Conservation (phyloP, 2,113 vertebrate species). For the Xenopus borealis region DNA sequence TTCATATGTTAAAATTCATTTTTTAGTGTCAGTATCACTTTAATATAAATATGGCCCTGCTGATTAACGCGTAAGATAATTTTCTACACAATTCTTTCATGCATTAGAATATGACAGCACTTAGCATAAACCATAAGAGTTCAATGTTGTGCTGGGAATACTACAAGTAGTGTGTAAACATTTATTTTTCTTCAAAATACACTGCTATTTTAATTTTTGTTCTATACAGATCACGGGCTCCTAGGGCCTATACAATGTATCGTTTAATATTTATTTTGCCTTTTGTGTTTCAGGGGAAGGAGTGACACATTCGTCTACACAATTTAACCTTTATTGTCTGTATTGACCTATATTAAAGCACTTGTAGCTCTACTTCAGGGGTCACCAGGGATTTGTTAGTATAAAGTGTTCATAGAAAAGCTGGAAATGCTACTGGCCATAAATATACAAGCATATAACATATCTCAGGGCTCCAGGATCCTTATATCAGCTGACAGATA, state of each 20-base stretch:
- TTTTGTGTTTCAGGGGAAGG: background rate
- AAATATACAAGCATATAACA: background rate
- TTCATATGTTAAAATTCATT: no score
- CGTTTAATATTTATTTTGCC: background rate
- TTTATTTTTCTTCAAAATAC: no score
- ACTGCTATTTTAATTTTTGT: no score
- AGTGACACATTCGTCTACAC: background rate
- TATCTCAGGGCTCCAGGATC: background rate
- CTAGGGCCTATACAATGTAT: background rate
- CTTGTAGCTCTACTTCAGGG: background rate
- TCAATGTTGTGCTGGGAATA: no score
- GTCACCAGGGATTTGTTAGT: background rate
- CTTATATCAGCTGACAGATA: background rate
- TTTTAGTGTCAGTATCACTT: no score
- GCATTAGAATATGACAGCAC: no score
- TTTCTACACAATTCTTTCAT: no score
- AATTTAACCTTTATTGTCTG: conserved; percentile 10
- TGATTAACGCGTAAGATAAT: no score
- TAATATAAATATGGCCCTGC: no score
- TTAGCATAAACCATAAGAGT: no score
- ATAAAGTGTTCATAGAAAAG: background rate
- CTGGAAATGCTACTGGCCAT: background rate
- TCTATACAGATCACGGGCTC: no score
- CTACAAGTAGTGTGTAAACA: no score
- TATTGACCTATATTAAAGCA: background rate